Evolutionary conservation across 1,140 invertebrate genomes (phyloP), one percentile per base, ranked within the genome.

Genomic region (Drosophila ercepeae): DNA sequence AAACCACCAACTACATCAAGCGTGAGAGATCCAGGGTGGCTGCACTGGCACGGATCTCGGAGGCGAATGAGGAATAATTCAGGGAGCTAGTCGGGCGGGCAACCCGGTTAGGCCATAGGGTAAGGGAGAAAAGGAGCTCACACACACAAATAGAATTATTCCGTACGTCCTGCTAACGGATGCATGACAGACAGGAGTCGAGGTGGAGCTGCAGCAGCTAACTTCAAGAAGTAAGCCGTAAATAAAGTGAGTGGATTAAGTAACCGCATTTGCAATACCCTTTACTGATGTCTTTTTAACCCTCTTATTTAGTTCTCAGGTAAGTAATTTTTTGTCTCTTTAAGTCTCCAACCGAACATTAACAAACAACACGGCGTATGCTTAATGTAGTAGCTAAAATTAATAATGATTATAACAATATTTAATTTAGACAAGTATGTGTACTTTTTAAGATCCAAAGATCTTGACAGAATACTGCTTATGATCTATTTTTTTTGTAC

Each of bases 1-100:
- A 86, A 86, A 88, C 81, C 81, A 88, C 78, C 77, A 86, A 86
- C 81, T 86, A 86, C 81, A 86, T 88, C 83, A 86, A 82, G 82
- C 81, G 64, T 74, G 73, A 88, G 81, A 50, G 57, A 63, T 71
- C 57, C 53, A 53, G 48, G 45, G 29, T 11, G 29, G 41, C 57
- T 65, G 46, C 55, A 55, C 32, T 32, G 60, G 41, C 59, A 21
- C 29, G 54, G 34, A 36, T 18, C 29, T 51, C 39, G n/a, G 19
- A 45, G 50, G 23, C 52, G 23, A 16, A 48, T 55, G 54, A 64
- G 63, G 65, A 71, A 73, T 76, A 79, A 88, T 77, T 86, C 81
- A 86, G 61, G 67, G 72, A 73, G 46, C 46, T 59, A 69, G 76
- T 60, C 51, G 77, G 79, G 19, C 50, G 52, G 41, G 51, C 53